These are phyloP conservation scores for Sinocyclocheilus rhinocerous DNA, from an alignment of 2,113 vertebrate species.

Conservation along the genomic window DNA sequence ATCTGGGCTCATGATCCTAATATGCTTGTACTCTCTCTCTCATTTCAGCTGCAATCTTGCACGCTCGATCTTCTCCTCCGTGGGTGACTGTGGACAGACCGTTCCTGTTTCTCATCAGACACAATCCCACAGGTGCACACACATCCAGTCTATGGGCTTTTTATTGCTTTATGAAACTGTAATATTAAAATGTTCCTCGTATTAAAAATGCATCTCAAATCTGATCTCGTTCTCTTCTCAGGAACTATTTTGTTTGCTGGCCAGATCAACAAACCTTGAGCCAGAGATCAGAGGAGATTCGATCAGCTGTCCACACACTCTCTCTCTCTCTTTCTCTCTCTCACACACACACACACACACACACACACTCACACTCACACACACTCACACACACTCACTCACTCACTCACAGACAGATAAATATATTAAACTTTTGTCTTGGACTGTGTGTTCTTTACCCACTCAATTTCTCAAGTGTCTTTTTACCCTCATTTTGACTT, in stretches of 20 bases:
- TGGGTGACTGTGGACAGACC: constrained; percentile 91
- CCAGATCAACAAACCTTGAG: constrained; percentile 91
- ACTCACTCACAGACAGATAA: neutral
- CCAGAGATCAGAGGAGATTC: neutral
- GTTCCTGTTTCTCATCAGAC: constrained; percentile 90
- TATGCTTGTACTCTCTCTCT: neutral
- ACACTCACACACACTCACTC: constrained; percentile 25
- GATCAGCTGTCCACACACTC: neutral
- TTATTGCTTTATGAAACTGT: neutral
- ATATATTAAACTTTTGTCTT: constrained; percentile 47
- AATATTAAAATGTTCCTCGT: neutral
- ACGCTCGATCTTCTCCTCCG: constrained; percentile 91
- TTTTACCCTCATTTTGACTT: neutral
- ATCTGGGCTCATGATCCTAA: neutral
- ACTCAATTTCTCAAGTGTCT: neutral
- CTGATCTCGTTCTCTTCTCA: constrained; percentile 57
- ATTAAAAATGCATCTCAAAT: neutral
- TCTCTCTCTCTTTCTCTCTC: too few species aligned
- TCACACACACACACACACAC: neutral
- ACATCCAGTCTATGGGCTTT: neutral
- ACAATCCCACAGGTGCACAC: constrained; percentile 84
- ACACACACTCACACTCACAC: constrained; percentile 7
- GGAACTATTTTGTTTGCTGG: constrained; percentile 95
- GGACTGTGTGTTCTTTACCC: constrained; percentile 17
- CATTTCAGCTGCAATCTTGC: constrained; percentile 84